Conservation (phyloP, 2,888 invertebrate genomes). For the Tiphia femorata region DNA sequence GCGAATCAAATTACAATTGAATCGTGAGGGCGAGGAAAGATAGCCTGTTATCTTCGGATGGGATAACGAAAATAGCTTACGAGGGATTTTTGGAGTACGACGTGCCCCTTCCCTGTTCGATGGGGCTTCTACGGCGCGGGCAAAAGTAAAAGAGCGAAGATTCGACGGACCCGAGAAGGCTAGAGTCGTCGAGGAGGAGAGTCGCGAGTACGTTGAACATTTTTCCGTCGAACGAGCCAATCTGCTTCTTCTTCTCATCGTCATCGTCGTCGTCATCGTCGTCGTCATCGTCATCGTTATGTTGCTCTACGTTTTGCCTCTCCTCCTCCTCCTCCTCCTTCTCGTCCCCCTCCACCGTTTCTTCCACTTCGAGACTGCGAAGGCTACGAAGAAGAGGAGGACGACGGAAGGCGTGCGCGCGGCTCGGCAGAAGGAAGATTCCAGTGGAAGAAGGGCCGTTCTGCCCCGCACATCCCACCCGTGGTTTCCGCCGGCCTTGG, state of each 20-base stretch:
- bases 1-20: no score
- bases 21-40: no score
- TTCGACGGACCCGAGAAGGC: no score
- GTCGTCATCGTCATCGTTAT: constrained; percentile 16
- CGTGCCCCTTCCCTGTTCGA: no score
- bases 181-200: no score
- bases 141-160: no score
- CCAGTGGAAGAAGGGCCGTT: constrained; percentile 53
- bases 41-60: no score
- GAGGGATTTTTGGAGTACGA: no score
- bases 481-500: constrained; percentile 69
- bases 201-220: neutral
- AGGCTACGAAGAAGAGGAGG: constrained; percentile 24
- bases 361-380: constrained; percentile 17
- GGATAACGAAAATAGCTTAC: no score
- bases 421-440: constrained; percentile 45
- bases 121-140: no score
- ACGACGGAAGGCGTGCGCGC: constrained; percentile 44
- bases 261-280: constrained; percentile 5
- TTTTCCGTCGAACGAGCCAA: neutral
- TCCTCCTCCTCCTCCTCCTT: neutral
- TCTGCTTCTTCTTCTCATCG: neutral
- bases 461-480: constrained; percentile 62
- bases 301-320: neutral
- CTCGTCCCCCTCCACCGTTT: neutral